phyloP scores from a whole-genome alignment of 2,113 vertebrate genomes.

The Catharus fuscescens region DNA sequence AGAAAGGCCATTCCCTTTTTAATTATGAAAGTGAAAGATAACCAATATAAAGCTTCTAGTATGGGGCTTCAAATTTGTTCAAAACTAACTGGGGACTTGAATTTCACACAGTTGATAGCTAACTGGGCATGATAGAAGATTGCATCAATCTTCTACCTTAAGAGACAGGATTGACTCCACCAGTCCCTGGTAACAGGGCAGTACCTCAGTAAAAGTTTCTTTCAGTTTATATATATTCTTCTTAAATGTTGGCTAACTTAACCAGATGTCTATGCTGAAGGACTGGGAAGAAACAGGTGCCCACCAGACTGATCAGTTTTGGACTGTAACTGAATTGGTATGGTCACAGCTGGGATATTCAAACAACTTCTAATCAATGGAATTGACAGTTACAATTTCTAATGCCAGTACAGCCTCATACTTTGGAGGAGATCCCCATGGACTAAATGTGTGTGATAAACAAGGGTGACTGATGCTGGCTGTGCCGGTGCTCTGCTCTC shows the following conservation, averaged over 20 bases:
- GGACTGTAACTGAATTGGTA: background rate
- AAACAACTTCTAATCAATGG: background rate
- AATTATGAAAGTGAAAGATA: background rate
- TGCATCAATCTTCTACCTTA: background rate
- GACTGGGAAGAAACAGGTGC: background rate
- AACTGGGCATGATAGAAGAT: background rate
- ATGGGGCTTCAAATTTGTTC: background rate
- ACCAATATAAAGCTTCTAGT: background rate
- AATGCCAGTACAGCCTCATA: background rate
- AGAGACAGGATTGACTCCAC: background rate
- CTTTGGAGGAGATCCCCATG: background rate
- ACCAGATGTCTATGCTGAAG: background rate
- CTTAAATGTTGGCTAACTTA: background rate
- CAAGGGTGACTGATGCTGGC: accelerated
- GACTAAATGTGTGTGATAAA: background rate
- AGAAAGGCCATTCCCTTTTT: background rate
- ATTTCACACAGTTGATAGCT: background rate
- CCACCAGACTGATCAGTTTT: background rate
- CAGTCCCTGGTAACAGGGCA: background rate
- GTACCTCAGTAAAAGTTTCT: background rate
- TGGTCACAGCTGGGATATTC: background rate
- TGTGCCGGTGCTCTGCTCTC: accelerated
- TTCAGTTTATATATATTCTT: background rate
- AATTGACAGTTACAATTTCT: background rate
- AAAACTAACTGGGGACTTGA: background rate